Percentiles rank a stretch among this genome's conserved stretches.
Conservation (phyloP, 2,888 invertebrate genomes). For the Pemphredon lugubris region DNA sequence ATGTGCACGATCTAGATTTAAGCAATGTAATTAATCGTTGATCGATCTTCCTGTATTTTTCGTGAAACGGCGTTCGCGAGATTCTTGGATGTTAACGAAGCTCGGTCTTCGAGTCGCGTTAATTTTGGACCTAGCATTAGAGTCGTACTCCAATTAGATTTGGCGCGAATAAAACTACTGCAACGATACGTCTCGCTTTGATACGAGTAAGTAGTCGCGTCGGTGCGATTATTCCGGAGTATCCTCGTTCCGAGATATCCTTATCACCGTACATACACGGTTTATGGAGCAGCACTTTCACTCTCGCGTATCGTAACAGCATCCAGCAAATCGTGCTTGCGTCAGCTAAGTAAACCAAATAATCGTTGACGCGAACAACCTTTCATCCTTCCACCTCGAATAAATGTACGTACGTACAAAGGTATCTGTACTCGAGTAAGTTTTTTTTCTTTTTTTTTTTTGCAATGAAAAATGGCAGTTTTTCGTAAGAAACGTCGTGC, state of each 20-base stretch:
- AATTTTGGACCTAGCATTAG: no score
- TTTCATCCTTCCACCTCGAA: constrained; percentile 1
- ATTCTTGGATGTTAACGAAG: no score
- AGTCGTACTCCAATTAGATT: no score
- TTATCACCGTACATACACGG: constrained; percentile 27
- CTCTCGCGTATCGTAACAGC: constrained; percentile 44
- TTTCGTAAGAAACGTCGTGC: no score
- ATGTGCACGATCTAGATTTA: no score
- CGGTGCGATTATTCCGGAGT: not conserved
- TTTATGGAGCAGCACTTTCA: constrained; percentile 45
- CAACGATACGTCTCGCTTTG: not conserved
- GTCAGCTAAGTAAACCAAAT: constrained; percentile 11
- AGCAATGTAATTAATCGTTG: no score
- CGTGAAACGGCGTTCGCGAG: no score
- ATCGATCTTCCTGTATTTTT: no score
- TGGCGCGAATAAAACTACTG: no score
- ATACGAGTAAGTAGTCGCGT: not conserved
- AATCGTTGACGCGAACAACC: constrained; percentile 3
- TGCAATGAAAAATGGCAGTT: no score
- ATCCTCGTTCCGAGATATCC: constrained; percentile 5
- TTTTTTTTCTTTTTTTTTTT: no score
- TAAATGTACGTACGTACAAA: not conserved
- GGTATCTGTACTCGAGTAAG: not conserved
- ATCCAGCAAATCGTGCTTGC: constrained; percentile 34
- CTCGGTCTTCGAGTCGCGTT: no score